Conservation (phyloP, 64 coral and sea anemone genomes). For the Montipora efflorescens region DNA sequence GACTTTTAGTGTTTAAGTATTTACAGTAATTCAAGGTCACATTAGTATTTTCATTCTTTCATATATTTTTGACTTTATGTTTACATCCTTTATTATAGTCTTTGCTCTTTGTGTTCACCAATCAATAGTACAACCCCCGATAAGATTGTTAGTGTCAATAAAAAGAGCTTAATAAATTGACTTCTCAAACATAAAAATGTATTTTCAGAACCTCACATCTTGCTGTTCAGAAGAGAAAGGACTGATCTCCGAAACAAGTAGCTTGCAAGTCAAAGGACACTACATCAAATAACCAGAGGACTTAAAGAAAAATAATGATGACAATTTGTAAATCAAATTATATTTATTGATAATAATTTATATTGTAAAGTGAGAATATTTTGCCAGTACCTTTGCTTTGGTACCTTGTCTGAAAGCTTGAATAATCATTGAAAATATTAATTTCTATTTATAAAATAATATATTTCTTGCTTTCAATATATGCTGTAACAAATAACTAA, state of each 20-base stretch:
- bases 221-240: constrained; percentile 57
- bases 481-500: too few relatives aligned
- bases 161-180: too few relatives aligned
- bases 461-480: too few relatives aligned
- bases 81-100: too few relatives aligned
- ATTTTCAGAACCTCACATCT: constrained; percentile 58
- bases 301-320: not conserved
- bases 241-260: constrained; percentile 19
- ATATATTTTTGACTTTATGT: too few relatives aligned
- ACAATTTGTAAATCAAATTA: not conserved
- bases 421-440: not conserved
- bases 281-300: not conserved
- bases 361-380: not conserved
- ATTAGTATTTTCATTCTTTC: too few relatives aligned
- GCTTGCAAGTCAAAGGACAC: not conserved
- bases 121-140: too few relatives aligned
- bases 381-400: not conserved
- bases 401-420: not conserved
- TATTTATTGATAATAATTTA: not conserved
- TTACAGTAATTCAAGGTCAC: too few relatives aligned
- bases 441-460: too few relatives aligned
- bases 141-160: too few relatives aligned
- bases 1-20: too few relatives aligned
- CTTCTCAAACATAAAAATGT: not conserved
- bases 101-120: too few relatives aligned